phyloP scores from a whole-genome alignment of 2,113 vertebrate species.

The Megaptera novaeangliae region DNA sequence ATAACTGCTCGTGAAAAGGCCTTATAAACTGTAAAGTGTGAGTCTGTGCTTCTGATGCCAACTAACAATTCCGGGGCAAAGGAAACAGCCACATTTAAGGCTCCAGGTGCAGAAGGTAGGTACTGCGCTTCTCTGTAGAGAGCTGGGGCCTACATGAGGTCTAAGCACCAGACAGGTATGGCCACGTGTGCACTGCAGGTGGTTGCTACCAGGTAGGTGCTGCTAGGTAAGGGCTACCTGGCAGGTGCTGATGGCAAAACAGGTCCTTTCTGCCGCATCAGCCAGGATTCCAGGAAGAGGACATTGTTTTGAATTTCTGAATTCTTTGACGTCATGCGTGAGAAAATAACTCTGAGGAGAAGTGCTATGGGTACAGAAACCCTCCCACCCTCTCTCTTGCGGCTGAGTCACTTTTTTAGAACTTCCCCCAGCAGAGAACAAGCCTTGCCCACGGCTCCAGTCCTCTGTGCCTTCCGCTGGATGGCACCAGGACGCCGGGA shows the following conservation, averaged over 20 bases:
- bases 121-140: background rate
- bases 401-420: background rate
- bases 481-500: background rate
- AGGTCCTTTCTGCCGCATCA: background rate
- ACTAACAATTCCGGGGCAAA: background rate
- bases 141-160: background rate
- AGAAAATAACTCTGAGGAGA: slow-evolving; percentile 34
- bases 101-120: background rate
- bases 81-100: background rate
- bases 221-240: background rate
- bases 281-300: slow-evolving; percentile 16
- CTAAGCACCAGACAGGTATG: background rate
- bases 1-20: background rate
- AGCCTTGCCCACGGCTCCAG: background rate
- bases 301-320: background rate
- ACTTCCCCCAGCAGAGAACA: background rate
- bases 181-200: background rate
- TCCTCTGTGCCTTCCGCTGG: background rate
- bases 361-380: background rate
- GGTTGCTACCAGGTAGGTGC: fast-evolving
- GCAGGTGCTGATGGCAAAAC: background rate
- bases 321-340: background rate
- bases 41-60: background rate
- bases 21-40: background rate
- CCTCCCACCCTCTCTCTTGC: background rate